Evolutionary conservation across 2,113 vertebrate species (phyloP), one percentile per base, ranked within the genome.

Genomic region (Collichthys lucidus): DNA sequence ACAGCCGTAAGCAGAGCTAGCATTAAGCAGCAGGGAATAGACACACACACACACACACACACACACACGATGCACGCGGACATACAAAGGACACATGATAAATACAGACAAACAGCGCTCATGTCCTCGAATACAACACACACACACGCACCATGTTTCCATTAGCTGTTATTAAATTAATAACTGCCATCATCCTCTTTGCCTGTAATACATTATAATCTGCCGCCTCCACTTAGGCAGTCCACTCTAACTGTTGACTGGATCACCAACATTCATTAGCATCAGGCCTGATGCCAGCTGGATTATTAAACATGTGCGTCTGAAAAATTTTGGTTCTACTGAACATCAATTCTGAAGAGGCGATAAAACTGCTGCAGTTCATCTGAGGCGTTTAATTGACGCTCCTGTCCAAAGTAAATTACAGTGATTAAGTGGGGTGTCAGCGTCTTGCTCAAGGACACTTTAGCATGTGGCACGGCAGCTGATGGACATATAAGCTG

Each of bases 161-260:
- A 86, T 89, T 92, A 86, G 79, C 81, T 19, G 72, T 79, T 78
- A 85, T 90, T 82, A 77, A 86, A 88, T 90, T 81, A 89, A 90
- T 86, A 88, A 83, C 55, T 15, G 35, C 67, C 79, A 86, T 88
- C 80, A 86, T 91, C 82, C 85, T 88, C 87, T 89, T 85, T 70
- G 67, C 72, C 56, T 64, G 80, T 91, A 88, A 87, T 84, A 75
- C 47, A 53, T 24, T 73, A 31, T 77, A 90, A 90, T 90, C 75
- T 85, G 68, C 82, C 29, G 22, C 78, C 85, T 86, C 81, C 74
- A 77, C 73, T 83, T 76, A n/a, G 66, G 74, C 79, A 71, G 77
- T 80, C 77, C 71, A 68, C 80, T 82, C 77, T 20, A 42, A 84
- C 82, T 81, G 85, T 75, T 77, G 82, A 86, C 86, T 74, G 82